These are phyloP conservation scores for Drosophila ambigua DNA, from an alignment of 1,140 invertebrate species.

Conservation along the genomic window DNA sequence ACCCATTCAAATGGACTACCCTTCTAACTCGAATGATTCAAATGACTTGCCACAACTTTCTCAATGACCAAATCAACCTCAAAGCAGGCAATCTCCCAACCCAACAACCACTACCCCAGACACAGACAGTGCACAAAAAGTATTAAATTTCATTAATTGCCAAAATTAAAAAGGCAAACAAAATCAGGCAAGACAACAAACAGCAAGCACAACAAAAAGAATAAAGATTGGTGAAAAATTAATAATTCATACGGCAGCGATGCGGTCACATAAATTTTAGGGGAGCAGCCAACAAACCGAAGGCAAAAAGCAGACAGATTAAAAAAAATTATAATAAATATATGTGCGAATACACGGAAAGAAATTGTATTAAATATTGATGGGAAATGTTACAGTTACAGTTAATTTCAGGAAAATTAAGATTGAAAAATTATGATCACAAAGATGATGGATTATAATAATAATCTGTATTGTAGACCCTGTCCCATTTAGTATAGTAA, in stretches of 20 bases:
- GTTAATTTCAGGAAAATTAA: too few relatives aligned
- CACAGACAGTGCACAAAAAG: constrained; percentile 63
- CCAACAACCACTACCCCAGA: constrained; percentile 19
- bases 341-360: constrained; percentile 29
- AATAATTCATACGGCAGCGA: constrained; percentile 80
- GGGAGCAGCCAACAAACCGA: constrained; percentile 23
- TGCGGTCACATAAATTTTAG: constrained; percentile 77
- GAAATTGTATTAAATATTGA: too few relatives aligned
- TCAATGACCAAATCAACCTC: constrained; percentile 20
- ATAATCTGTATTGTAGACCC: too few relatives aligned
- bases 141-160: constrained; percentile 83
- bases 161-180: constrained; percentile 57
- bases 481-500: too few relatives aligned
- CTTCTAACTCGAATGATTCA: neutral
- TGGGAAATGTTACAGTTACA: too few relatives aligned
- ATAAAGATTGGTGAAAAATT: constrained; percentile 61
- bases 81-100: constrained; percentile 2
- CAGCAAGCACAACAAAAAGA: constrained; percentile 10
- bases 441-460: too few relatives aligned
- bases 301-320: constrained; percentile 20
- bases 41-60: constrained; percentile 38
- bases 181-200: constrained; percentile 5
- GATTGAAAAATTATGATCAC: too few relatives aligned
- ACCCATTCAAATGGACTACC: neutral
- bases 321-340: constrained; percentile 52